phyloP scores from a whole-genome alignment of 2,113 vertebrate genomes.

The Chlorodrepanis virens region DNA sequence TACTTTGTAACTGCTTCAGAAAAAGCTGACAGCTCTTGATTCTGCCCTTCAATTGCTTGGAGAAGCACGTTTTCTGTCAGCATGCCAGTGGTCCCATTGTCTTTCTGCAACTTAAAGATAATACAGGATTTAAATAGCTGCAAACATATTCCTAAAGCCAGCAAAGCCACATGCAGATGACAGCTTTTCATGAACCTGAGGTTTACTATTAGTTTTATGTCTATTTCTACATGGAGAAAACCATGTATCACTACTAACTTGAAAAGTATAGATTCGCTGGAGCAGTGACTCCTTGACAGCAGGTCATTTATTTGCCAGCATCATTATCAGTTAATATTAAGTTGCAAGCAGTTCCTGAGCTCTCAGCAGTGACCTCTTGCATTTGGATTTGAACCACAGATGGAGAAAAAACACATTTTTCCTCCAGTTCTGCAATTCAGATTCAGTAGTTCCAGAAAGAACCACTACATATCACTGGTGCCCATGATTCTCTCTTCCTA shows the following conservation, averaged over 20 bases:
- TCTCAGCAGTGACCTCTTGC: neutral
- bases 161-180: neutral
- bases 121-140: conserved; percentile 12
- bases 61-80: conserved; percentile 75
- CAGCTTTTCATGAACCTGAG: neutral
- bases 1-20: conserved; percentile 88
- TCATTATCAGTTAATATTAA: neutral
- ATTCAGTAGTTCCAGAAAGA: neutral
- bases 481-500: neutral
- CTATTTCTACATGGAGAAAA: neutral
- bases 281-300: neutral
- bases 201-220: neutral
- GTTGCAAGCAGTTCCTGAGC: neutral
- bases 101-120: conserved; percentile 75
- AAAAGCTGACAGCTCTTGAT: conserved; percentile 89
- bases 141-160: neutral
- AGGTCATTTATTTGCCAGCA: neutral
- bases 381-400: neutral
- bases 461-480: neutral
- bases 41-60: conserved; percentile 82
- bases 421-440: neutral
- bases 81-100: conserved; percentile 79
- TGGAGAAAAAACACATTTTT: neutral
- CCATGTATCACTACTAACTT: neutral
- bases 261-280: neutral